A percentile compares a stretch with the other conserved stretches of the same genome.
Conservation (phyloP, 2,113 vertebrate genomes). For the Stigmatopora nigra region DNA sequence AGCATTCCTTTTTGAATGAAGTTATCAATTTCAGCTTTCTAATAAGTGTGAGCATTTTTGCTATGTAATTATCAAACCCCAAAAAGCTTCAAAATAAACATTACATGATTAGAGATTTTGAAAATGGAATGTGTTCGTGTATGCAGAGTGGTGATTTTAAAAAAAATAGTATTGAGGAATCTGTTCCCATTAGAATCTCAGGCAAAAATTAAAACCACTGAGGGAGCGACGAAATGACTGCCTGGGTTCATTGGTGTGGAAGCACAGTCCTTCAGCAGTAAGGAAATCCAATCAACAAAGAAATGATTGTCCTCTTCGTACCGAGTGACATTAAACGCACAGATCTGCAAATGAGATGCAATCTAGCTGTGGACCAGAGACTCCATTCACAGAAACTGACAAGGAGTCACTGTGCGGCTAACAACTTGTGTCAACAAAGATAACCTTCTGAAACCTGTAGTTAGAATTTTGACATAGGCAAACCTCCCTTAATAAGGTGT, state of each 20-base stretch:
- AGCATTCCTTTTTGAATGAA: background rate
- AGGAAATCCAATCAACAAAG: slow-evolving; percentile 63
- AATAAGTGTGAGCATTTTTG: too few species aligned
- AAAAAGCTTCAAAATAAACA: too few species aligned
- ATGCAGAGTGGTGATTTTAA: too few species aligned
- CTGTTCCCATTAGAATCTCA: slow-evolving; percentile 3
- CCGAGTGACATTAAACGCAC: slow-evolving; percentile 50
- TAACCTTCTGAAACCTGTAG: slow-evolving; percentile 18
- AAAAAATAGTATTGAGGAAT: slow-evolving; percentile 1
- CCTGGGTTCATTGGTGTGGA: slow-evolving; percentile 20
- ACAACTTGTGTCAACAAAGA: slow-evolving; percentile 43
- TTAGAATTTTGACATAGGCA: slow-evolving; percentile 17
- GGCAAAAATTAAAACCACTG: slow-evolving; percentile 15
- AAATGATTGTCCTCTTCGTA: slow-evolving; percentile 44
- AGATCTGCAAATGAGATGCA: slow-evolving; percentile 51
- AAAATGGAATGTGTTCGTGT: too few species aligned
- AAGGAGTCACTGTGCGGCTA: slow-evolving; percentile 53
- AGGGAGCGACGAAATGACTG: slow-evolving; percentile 21
- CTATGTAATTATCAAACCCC: too few species aligned
- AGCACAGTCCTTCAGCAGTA: slow-evolving; percentile 32
- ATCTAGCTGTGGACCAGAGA: slow-evolving; percentile 35
- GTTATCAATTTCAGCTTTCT: too few species aligned
- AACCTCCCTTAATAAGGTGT: slow-evolving; percentile 12
- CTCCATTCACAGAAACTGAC: slow-evolving; percentile 54
- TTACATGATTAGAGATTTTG: too few species aligned